Evolutionary conservation across 2,113 vertebrate genomes (phyloP).

Genomic region (Pachypanchax playfairii): DNA sequence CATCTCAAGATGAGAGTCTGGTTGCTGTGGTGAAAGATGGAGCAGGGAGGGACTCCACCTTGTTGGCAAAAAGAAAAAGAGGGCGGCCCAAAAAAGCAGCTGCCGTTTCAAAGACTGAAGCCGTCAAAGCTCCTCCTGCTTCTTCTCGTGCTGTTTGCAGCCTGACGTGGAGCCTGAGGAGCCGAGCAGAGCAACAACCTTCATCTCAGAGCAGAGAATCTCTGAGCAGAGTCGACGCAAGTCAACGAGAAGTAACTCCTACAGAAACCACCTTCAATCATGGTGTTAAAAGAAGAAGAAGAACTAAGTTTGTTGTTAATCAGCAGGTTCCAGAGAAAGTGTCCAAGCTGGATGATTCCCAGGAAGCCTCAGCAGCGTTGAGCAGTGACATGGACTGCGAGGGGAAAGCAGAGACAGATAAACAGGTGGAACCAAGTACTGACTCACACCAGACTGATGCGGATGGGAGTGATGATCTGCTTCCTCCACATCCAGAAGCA

Average conservation of each 20-base stretch:
- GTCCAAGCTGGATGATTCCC: constrained; percentile 37
- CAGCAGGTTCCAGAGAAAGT: constrained; percentile 47
- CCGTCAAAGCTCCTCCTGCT: background rate
- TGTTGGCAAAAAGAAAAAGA: constrained; percentile 40
- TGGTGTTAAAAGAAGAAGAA: constrained; percentile 29
- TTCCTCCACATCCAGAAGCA: background rate
- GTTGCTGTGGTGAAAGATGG: constrained; percentile 10
- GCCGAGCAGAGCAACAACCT: constrained; percentile 26
- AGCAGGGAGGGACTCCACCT: background rate
- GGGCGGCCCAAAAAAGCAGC: constrained; percentile 43
- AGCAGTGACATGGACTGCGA: background rate
- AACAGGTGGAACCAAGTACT: constrained; percentile 15
- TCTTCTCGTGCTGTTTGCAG: background rate
- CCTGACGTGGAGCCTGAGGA: constrained; percentile 40
- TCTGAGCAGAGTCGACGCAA: background rate
- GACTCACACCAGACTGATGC: constrained; percentile 3
- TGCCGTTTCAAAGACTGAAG: background rate
- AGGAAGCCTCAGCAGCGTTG: background rate
- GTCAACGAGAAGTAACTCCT: background rate
- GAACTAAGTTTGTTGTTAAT: constrained; percentile 13
- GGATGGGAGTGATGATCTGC: background rate
- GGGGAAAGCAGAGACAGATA: constrained; percentile 8
- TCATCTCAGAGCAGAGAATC: constrained; percentile 9
- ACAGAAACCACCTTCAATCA: constrained; percentile 2
- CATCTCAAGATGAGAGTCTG: constrained; percentile 7